Conservation (phyloP, 2,888 invertebrate species). For the Dromius quadrimaculatus region DNA sequence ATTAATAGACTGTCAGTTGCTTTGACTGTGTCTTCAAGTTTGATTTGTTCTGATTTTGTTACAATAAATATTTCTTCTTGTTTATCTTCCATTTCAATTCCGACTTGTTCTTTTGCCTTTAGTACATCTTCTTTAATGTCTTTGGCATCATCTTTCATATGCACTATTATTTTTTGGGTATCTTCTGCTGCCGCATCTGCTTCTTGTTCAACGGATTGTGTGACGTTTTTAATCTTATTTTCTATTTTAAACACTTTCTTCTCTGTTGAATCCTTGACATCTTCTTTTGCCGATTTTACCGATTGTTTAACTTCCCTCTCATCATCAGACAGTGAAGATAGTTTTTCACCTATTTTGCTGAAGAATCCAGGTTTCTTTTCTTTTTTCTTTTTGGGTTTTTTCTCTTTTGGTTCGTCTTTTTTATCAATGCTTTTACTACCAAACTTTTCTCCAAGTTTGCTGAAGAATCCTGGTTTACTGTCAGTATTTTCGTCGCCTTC, state of each 20-base stretch:
- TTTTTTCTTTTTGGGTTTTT: slow-evolving; percentile 44
- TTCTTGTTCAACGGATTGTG: slow-evolving; percentile 40
- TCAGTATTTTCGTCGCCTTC: slow-evolving; percentile 2
- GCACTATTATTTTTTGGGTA: too few relatives aligned
- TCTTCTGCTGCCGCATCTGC: slow-evolving; percentile 43
- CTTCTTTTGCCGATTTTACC: slow-evolving; percentile 15
- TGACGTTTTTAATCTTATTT: slow-evolving; percentile 31
- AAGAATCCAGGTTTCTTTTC: slow-evolving; percentile 50
- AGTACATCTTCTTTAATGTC: slow-evolving; percentile 36
- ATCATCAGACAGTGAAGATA: slow-evolving; percentile 49
- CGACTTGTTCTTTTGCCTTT: slow-evolving; percentile 24
- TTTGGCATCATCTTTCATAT: slow-evolving; percentile 24
- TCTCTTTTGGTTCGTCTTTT: slow-evolving; percentile 49
- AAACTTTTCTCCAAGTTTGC: slow-evolving; percentile 35
- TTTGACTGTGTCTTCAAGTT: too few relatives aligned
- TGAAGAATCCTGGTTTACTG: slow-evolving; percentile 39
- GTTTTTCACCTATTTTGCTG: slow-evolving; percentile 52
- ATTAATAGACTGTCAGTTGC: too few relatives aligned
- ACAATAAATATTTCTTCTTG: too few relatives aligned
- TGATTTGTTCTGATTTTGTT: too few relatives aligned
- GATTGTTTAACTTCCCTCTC: slow-evolving; percentile 49
- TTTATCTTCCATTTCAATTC: too few relatives aligned
- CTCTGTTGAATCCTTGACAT: slow-evolving; percentile 28
- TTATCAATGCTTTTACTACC: slow-evolving; percentile 29
- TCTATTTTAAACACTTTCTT: slow-evolving; percentile 26